Evolutionary conservation across 2,797 vertebrate genomes (phyloP), one percentile per base, ranked within the genome.

Genomic region (Melanotaenia boesemani): DNA sequence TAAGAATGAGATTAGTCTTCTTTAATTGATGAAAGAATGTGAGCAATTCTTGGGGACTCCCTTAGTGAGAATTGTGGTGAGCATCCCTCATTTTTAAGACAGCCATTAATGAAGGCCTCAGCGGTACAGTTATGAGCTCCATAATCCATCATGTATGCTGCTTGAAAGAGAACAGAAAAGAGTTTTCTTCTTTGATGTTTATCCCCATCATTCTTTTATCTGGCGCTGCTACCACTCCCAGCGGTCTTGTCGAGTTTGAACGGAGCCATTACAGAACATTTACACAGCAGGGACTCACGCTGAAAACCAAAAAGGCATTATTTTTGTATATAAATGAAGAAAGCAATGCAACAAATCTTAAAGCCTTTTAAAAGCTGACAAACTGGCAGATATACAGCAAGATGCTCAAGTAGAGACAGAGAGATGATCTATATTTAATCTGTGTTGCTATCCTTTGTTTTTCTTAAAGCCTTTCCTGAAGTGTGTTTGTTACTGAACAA

Each of bases 371-470:
- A 48, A 44, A 70, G 36, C 26, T 46, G 22, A 60, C 13, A 50
- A 26, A 26, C 30, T 20, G 73, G 28, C 39, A 55, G 37, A 64
- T n/a, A 8, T 28, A 39, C 37, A 67, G 41, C 24, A 44, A 61
- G 59, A 79, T 30, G 15, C 56, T 20, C 13, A 3, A 7, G 36
- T 18, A 32, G 58, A 79, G 73, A 68, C 28, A 16, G 32, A 70
- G 69, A 1, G n/a, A 52, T 39, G 67, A 70, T 80, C 69, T 85
- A 74, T 80, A 80, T 86, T 77, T 82, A 82, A 74, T 80, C 76
- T 24, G 59, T 1, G 44, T 54, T n/a, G 71, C 36, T 60, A 61
- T 66, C 67, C 41, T 83, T 76, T 72, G 78, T 80, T 83, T 71
- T 76, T 39, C 34, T 6, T 34, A 48, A 69, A 59, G 44, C 55